These are phyloP conservation scores for Limonius californicus DNA, from an alignment of 1,140 invertebrate species.

Conservation along the genomic window DNA sequence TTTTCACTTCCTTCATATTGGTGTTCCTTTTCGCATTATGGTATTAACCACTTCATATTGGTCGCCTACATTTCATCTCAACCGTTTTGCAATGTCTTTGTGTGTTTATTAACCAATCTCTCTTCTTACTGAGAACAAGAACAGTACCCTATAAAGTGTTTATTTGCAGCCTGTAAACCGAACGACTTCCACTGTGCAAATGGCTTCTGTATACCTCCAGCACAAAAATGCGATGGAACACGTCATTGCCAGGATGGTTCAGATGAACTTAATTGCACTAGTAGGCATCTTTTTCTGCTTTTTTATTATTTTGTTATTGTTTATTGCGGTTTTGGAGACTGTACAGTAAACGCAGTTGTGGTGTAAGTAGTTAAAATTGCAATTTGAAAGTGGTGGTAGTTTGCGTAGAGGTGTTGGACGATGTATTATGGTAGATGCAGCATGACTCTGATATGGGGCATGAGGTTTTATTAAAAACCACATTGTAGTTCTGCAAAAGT, in stretches of 20 bases:
- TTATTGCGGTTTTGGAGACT: slow-evolving; percentile 2
- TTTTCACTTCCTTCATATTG: background rate
- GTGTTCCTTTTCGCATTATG: background rate
- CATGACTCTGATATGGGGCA: background rate
- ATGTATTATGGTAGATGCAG: background rate
- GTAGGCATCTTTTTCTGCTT: slow-evolving; percentile 26
- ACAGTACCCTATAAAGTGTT: slow-evolving; percentile 5
- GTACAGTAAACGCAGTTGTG: slow-evolving; percentile 9
- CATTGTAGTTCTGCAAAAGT: too few relatives aligned
- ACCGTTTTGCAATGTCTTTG: background rate
- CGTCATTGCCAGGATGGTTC: slow-evolving; percentile 69
- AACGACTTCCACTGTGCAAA: slow-evolving; percentile 57
- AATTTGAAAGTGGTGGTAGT: slow-evolving; percentile 10
- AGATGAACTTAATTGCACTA: slow-evolving; percentile 57
- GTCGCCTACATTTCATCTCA: too few relatives aligned
- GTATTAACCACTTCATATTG: background rate
- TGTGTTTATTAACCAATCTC: background rate
- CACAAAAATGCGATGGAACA: slow-evolving; percentile 69
- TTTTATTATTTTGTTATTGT: background rate
- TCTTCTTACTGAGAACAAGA: background rate
- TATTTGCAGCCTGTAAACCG: slow-evolving; percentile 55
- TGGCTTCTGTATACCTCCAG: slow-evolving; percentile 64
- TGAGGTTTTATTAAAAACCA: slow-evolving; percentile 2
- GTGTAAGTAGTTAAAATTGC: background rate
- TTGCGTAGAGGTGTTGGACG: slow-evolving; percentile 20